Conservation (phyloP, 2,797 vertebrate species). For the Periparus ater region DNA sequence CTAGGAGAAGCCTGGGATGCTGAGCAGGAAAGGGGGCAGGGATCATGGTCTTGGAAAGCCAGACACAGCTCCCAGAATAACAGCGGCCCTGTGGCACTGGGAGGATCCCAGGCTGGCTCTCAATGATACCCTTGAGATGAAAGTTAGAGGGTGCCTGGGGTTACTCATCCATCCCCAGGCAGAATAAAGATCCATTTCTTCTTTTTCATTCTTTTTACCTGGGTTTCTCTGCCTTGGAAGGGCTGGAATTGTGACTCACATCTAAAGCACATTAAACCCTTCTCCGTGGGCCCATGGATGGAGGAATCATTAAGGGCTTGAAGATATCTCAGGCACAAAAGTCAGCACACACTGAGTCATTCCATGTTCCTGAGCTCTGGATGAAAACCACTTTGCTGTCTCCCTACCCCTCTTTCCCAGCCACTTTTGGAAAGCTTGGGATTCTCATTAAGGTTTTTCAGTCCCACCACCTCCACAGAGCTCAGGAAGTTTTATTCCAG, state of each 20-base stretch:
- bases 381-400: background rate
- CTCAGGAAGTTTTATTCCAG: background rate
- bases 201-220: background rate
- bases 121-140: background rate
- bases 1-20: background rate
- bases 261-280: background rate
- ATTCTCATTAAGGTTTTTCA: constrained; percentile 32
- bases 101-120: background rate
- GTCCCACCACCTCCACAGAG: constrained; percentile 22
- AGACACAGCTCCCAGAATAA: background rate
- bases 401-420: constrained; percentile 14
- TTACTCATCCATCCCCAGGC: background rate
- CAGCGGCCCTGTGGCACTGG: background rate
- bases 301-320: constrained; percentile 27
- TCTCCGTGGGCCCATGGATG: background rate
- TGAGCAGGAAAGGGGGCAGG: background rate
- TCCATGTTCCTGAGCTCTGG: background rate
- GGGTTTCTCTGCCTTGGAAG: background rate
- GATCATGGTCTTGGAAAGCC: background rate
- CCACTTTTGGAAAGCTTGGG: constrained; percentile 2
- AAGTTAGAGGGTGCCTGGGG: background rate
- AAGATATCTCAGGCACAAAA: constrained; percentile 6
- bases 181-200: background rate
- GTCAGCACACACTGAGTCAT: background rate
- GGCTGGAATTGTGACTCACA: constrained; percentile 5